Base-by-base conservation (phyloP, 53 echinoderm and acorn worm species). In the Echinometra lucunter region DNA sequence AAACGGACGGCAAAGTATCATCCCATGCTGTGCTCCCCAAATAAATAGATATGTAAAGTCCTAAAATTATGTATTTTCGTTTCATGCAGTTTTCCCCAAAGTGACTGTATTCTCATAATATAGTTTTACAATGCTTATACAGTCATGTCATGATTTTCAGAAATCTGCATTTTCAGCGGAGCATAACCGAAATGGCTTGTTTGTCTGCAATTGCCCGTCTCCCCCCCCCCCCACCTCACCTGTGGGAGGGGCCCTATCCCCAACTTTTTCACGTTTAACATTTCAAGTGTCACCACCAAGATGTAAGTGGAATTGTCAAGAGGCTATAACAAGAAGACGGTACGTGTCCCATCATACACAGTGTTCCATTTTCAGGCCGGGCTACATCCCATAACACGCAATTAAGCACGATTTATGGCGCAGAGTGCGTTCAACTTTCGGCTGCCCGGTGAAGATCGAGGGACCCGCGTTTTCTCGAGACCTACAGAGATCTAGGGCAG, bases 361-460 rank as follows among this genome's bases (percentile, higher is more conserved):
- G 30, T 85, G 30, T 27, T 49, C 37, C 30, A 49, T 49, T 85
- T 85, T n/a, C 85, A 49, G 85, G 85, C 85, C 12, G 49, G 12
- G 85, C 49, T 85, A 53, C 85, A 85, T 37, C n/a, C 85, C 53
- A 49, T 85, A 85, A 85, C 85, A 28, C 49, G n/a, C 47, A 6
- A 85, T 85, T 85, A 85, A 27, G 28, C 85, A 85, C 85, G 85
- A 85, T 85, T 85, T 85, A 85, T 45, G 85, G 30, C 47, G 8
- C 11, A 85, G 45, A 85, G 85, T 85, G 85, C 85, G 49, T 85
- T 85, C 85, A 85, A 45, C 85, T 85, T 45, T 85, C 45, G 45
- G 49, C 49, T 28, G 85, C 18, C 19, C 9, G 53, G 81, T n/a
- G n/a, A n/a, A 17, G 21, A 21, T 19, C 85, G 49, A 49, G 25